Percentiles rank a stretch among this genome's conserved stretches.
These are phyloP conservation scores for Thalassoma bifasciatum DNA, from an alignment of 2,113 vertebrate genomes.

Conservation along the genomic window DNA sequence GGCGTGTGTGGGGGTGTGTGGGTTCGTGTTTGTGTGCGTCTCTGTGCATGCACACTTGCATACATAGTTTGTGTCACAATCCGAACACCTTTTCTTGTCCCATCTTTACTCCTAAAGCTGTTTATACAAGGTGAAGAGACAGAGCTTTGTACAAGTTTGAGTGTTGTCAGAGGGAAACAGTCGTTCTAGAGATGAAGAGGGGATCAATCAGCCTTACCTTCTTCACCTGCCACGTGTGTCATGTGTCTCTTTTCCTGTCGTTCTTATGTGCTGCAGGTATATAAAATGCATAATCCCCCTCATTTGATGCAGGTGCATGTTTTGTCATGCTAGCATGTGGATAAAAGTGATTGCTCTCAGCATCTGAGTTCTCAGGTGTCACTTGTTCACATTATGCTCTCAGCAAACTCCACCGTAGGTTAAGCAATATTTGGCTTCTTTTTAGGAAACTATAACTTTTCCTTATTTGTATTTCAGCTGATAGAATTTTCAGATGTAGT, in stretches of 20 bases:
- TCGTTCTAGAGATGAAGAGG: conserved; percentile 68
- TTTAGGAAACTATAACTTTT: neutral
- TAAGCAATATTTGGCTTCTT: conserved; percentile 12
- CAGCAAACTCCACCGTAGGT: conserved; percentile 19
- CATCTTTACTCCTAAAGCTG: conserved; percentile 61
- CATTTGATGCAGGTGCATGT: conserved; percentile 75
- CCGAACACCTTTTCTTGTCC: conserved; percentile 46
- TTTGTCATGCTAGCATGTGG: conserved; percentile 57
- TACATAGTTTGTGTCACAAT: conserved; percentile 56
- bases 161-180: conserved; percentile 64
- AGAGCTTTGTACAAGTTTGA: conserved; percentile 67
- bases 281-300: conserved; percentile 76
- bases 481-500: no score
- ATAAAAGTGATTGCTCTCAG: conserved; percentile 50
- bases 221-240: conserved; percentile 69
- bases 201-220: conserved; percentile 80
- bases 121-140: conserved; percentile 70
- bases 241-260: conserved; percentile 71
- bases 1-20: conserved; percentile 32
- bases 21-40: conserved; percentile 26
- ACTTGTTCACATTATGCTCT: conserved; percentile 1
- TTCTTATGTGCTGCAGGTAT: conserved; percentile 68
- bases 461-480: neutral
- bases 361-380: conserved; percentile 18
- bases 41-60: conserved; percentile 32